A percentile compares a stretch with the other conserved stretches of the same genome.
Conservation (phyloP, 2,113 vertebrate genomes). For the Alligator mississippiensis region DNA sequence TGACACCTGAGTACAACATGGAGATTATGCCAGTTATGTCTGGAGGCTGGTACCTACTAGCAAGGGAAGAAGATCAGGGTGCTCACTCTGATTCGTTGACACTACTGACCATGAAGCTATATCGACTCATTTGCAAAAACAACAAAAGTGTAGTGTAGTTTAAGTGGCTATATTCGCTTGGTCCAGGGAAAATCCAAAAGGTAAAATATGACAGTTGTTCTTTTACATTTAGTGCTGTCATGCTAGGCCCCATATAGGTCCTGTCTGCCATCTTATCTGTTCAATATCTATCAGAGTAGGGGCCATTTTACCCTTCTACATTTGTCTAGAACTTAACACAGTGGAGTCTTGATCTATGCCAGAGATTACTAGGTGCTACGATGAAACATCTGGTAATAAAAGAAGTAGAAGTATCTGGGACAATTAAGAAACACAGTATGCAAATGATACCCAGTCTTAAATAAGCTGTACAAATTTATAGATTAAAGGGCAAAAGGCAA, state of each 20-base stretch:
- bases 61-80: not conserved
- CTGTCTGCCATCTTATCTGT: not conserved
- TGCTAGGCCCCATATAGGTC: not conserved
- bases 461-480: not conserved
- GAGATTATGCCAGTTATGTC: not conserved
- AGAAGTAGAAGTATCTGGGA: not conserved
- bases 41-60: not conserved
- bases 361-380: not conserved
- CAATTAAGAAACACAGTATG: conserved; percentile 11
- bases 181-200: not conserved
- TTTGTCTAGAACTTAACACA: not conserved
- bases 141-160: not conserved
- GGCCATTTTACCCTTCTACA: not conserved
- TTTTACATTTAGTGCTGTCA: not conserved
- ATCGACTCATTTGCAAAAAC: not conserved
- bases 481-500: not conserved
- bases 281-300: not conserved
- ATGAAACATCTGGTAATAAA: not conserved
- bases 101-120: not conserved
- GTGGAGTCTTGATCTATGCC: not conserved
- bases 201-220: not conserved
- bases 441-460: not conserved
- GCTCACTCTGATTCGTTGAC: not conserved
- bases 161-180: not conserved
- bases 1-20: not conserved